These are phyloP conservation scores for Isurus oxyrinchus DNA, from an alignment of 2,113 vertebrate genomes.

Conservation along the genomic window DNA sequence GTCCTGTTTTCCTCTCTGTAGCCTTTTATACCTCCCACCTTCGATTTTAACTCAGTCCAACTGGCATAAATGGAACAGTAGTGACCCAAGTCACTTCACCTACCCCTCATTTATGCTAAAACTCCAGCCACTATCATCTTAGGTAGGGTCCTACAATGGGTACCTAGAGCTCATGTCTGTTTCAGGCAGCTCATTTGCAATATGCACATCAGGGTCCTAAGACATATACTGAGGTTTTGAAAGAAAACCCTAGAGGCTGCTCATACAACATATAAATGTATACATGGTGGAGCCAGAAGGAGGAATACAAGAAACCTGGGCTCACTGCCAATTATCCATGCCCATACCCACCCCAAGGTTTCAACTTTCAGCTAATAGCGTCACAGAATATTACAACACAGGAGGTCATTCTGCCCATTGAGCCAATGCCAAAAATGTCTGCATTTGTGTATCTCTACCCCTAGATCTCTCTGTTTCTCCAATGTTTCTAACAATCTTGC, in stretches of 20 bases:
- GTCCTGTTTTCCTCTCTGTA: no score
- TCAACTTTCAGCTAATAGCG: not conserved
- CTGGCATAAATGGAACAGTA: no score
- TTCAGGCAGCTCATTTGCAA: not conserved
- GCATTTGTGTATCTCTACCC: not conserved
- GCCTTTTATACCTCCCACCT: no score
- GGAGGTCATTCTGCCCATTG: not conserved
- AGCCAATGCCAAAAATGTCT: not conserved
- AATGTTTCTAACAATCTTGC: not conserved
- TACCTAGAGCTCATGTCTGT: not conserved
- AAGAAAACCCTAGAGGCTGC: not conserved
- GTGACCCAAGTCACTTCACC: no score
- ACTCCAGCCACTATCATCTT: not conserved
- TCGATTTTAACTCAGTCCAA: no score
- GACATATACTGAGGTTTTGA: not conserved
- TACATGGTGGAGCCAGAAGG: not conserved
- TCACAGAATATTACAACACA: not conserved
- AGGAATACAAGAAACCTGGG: not conserved
- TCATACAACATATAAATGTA: not conserved
- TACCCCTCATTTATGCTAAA: no score
- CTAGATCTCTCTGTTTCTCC: not conserved
- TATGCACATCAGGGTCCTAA: not conserved
- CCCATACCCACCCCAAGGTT: not conserved
- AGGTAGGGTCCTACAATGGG: not conserved
- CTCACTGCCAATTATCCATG: not conserved